These are phyloP conservation scores for Motacilla alba DNA, from an alignment of 2,113 vertebrate genomes.

Conservation along the genomic window DNA sequence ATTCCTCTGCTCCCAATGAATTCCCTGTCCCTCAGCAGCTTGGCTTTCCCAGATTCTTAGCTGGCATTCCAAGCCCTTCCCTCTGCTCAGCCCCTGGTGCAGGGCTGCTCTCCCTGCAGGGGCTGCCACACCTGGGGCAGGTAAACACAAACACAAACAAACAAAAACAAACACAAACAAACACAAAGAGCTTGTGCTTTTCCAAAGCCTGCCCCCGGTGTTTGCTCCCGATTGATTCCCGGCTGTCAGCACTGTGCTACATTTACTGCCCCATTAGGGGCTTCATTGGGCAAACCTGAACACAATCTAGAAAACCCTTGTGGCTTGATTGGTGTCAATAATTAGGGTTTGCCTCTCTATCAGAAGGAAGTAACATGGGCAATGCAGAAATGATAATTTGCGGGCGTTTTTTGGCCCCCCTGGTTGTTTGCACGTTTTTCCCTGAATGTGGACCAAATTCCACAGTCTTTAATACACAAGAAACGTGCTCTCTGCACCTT, in stretches of 20 bases:
- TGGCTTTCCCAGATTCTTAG: neutral
- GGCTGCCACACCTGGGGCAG: neutral
- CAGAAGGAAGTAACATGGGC: neutral
- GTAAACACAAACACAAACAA: neutral
- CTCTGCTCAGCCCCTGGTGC: neutral
- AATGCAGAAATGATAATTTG: neutral
- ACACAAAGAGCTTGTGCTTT: neutral
- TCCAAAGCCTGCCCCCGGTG: neutral
- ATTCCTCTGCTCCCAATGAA: neutral
- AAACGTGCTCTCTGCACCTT: neutral
- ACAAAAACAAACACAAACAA: neutral
- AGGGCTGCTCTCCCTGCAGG: neutral
- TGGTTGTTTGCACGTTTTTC: neutral
- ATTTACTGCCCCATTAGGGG: neutral
- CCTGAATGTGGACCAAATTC: neutral
- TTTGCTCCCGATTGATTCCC: neutral
- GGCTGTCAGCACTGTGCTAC: neutral
- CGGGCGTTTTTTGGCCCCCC: rapidly evolving
- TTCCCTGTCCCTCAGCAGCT: neutral
- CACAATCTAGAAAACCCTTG: neutral
- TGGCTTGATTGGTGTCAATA: neutral
- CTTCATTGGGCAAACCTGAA: neutral
- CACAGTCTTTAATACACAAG: neutral
- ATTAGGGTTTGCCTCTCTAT: neutral
- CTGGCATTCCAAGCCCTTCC: neutral